A percentile compares a stretch with the other conserved stretches of the same genome.
These are phyloP conservation scores for Ferdinandea cuprea DNA, from an alignment of 2,888 invertebrate genomes.

Conservation along the genomic window DNA sequence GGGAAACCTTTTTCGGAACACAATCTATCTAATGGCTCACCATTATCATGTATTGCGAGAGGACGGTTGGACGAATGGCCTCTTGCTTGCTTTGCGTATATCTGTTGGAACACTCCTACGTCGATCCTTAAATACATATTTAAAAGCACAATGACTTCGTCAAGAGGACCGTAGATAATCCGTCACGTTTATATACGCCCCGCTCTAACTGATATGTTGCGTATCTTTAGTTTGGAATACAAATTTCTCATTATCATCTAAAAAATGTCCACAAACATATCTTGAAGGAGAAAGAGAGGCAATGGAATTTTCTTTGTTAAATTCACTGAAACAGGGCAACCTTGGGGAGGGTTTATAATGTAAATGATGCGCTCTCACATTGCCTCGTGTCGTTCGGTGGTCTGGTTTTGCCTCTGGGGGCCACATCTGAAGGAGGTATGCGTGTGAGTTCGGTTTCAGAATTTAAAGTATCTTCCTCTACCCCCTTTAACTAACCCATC, in stretches of 20 bases:
- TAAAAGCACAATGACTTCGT: constrained; percentile 38
- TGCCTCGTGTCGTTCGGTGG: constrained; percentile 10
- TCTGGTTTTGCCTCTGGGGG: constrained; percentile 1
- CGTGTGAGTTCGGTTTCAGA: constrained; percentile 23
- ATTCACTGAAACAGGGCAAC: neutral
- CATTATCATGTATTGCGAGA: constrained; percentile 39
- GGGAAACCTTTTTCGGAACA: constrained; percentile 21
- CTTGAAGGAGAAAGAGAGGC: constrained; percentile 1
- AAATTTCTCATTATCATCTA: constrained; percentile 36
- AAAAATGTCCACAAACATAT: neutral
- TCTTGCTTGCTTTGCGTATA: too few relatives aligned
- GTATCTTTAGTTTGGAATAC: constrained; percentile 16
- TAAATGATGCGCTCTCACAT: constrained; percentile 46
- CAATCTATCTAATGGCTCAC: constrained; percentile 42
- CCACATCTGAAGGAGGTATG: neutral
- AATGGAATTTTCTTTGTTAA: constrained; percentile 21
- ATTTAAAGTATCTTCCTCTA: constrained; percentile 32
- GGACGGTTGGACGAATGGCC: too few relatives aligned
- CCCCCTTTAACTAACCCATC: constrained; percentile 10
- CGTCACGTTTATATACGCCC: neutral
- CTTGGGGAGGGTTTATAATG: neutral
- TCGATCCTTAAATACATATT: constrained; percentile 28
- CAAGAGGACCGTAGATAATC: constrained; percentile 34
- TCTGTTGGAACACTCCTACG: constrained; percentile 20
- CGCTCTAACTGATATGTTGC: neutral